Base-by-base conservation (phyloP, 2,888 invertebrate genomes). In the Drosophila setosimentum region DNA sequence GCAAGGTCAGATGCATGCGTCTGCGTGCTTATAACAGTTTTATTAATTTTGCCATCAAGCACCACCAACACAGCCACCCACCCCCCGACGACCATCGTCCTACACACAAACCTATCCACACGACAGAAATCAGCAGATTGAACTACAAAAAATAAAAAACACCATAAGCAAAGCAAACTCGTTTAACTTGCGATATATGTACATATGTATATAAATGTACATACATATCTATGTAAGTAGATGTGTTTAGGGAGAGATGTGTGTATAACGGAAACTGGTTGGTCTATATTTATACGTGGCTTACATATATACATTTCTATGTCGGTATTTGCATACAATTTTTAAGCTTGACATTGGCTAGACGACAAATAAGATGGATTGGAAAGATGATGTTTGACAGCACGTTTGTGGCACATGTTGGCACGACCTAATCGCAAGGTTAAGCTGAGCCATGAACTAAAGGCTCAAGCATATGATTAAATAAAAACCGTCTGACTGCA, bases 351-450 rank as follows among this genome's bases (percentile, higher is more conserved):
- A 29, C 13, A n/a, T n/a, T 29, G 21, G 13, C 24, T 13, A 18
- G 11, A 40, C 35, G n/a, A 21, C 10, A 49, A 50, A 55, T 30
- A 32, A 37, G 13, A 13, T 29, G 42, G 49, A 49, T 74, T 77
- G 58, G 16, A 24, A 48, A 57, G 24, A 21, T 32, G 4, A 42
- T 49, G 64, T 51, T 57, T 2, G 30, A 61, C 55, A 68, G 63
- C 80, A 76, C 72, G 80, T 80, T 80, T 78, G 3, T 24, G 42
- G 37, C 68, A 78, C 76, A 80, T 69, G 76, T 76, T 76, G 50
- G 16, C 30, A 33, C 30, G 45, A 45, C n/a, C 32, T 32, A 32
- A 45, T 42, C 53, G 59, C 8, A 30, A 58, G 37, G 21, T 33
- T 68, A 33, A 35, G 42, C 27, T 18, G 11, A 49, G 35, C 68